Evolutionary conservation across 2,113 vertebrate species (phyloP).

Genomic region (Salvelinus fontinalis): DNA sequence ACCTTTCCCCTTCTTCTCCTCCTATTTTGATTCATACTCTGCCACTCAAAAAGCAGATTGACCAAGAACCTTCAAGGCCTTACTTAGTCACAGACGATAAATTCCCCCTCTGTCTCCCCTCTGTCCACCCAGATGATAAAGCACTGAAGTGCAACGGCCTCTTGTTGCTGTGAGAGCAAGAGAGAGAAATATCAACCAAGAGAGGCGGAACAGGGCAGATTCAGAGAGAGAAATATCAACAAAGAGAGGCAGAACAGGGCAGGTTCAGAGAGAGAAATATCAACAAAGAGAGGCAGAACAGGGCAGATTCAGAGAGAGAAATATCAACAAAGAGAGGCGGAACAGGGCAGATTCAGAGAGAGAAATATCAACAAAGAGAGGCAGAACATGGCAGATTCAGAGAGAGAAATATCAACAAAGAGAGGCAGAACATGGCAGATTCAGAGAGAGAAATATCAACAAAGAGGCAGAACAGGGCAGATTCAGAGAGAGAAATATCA

Average conservation of each 20-base stretch:
- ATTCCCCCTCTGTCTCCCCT: not conserved
- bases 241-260: not conserved
- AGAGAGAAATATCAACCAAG: not conserved
- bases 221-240: not conserved
- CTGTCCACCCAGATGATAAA: not conserved
- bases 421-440: no score
- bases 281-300: no score
- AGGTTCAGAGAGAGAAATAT: no score
- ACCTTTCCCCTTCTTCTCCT: constrained; percentile 6
- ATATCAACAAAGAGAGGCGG: not conserved
- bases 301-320: no score
- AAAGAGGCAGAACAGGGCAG: no score
- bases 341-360: not conserved
- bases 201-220: not conserved
- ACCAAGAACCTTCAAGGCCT: constrained; percentile 26
- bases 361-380: no score
- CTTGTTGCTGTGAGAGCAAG: not conserved
- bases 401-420: no score
- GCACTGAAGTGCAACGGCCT: not conserved
- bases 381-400: no score
- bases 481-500: no score
- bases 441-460: no score
- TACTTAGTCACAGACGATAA: not conserved
- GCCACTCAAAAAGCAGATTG: constrained; percentile 26
- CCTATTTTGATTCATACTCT: not conserved